A percentile compares a stretch with the other conserved stretches of the same genome.
Conservation (phyloP, 2,113 vertebrate genomes). For the Tonatia bakeri region DNA sequence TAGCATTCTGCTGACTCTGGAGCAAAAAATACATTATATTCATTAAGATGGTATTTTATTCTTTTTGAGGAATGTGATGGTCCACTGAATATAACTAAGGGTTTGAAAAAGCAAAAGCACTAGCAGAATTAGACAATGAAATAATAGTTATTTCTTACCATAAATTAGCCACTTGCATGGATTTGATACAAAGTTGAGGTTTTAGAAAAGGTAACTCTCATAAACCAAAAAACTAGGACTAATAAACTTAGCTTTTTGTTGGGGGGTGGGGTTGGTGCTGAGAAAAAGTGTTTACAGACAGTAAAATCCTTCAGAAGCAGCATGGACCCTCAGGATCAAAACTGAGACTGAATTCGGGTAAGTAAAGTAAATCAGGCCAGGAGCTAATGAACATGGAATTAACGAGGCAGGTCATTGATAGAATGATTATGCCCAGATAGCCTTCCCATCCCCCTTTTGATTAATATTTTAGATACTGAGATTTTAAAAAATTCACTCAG, state of each 20-base stretch:
- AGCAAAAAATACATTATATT: slow-evolving; percentile 20
- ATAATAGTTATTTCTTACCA: not conserved
- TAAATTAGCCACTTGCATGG: not conserved
- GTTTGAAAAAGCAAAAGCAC: not conserved
- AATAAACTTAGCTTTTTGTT: not conserved
- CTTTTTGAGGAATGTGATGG: not conserved
- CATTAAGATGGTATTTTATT: slow-evolving; percentile 6
- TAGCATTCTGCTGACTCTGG: not conserved
- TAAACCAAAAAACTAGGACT: not conserved
- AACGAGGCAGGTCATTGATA: not conserved
- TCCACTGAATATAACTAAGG: not conserved
- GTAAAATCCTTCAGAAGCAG: not conserved
- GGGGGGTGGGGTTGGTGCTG: no score
- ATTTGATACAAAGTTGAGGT: not conserved
- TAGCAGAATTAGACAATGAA: not conserved
- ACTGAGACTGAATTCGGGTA: not conserved
- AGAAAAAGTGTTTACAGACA: not conserved
- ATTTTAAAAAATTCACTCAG: not conserved
- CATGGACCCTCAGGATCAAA: not conserved
- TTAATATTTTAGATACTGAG: not conserved
- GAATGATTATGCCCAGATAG: not conserved
- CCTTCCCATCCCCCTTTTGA: not conserved
- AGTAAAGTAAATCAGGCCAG: not conserved
- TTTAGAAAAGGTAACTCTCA: not conserved
- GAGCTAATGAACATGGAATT: not conserved